These are phyloP conservation scores for Phallusia fumigata DNA, from an alignment of 23 tunicate species.

Conservation along the genomic window DNA sequence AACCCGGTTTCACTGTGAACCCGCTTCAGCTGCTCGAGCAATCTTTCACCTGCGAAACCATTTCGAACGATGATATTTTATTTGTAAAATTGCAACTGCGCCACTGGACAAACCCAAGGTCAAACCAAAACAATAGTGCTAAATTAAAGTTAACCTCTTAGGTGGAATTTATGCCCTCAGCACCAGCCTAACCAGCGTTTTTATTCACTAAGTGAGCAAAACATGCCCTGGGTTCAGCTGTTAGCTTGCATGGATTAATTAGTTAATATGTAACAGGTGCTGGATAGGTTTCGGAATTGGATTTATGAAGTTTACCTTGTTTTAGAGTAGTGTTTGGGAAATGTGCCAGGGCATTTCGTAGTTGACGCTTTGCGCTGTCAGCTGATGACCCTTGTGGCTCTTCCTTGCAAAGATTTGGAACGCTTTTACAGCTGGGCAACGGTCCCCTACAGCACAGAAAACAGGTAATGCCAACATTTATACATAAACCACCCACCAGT, in stretches of 20 bases:
- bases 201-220: no score
- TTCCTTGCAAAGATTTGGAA: neutral
- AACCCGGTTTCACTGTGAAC: conserved; percentile 55
- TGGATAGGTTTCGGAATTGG: no score
- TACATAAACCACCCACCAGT: no score
- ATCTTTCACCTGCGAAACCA: conserved; percentile 40
- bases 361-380: conserved; percentile 29
- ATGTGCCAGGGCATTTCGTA: conserved; percentile 23
- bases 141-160: no score
- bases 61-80: neutral
- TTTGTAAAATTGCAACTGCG: neutral
- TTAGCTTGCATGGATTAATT: no score
- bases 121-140: no score
- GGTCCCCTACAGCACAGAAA: neutral
- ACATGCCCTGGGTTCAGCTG: no score
- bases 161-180: no score
- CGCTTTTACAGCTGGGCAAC: conserved; percentile 5
- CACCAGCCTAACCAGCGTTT: no score
- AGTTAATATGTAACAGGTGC: no score
- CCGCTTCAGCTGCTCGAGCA: conserved; percentile 40
- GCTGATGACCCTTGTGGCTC: neutral
- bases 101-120: no score
- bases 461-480: no score
- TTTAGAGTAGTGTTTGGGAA: conserved; percentile 41
- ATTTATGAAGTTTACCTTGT: conserved; percentile 49